These are phyloP conservation scores for Clarias laeviceps DNA, from an alignment of 2,797 vertebrate genomes.

Conservation along the genomic window DNA sequence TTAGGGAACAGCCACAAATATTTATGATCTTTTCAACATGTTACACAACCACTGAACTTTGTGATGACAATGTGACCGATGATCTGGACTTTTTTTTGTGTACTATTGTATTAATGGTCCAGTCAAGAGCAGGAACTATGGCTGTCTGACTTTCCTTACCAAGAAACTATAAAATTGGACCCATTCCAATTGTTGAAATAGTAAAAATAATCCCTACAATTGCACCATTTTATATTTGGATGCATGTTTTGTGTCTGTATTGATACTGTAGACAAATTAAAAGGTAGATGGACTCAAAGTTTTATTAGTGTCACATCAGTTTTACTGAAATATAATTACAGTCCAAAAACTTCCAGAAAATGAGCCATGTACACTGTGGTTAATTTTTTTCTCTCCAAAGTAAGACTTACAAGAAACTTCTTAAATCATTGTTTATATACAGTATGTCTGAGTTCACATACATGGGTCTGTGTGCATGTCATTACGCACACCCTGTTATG, in stretches of 20 bases:
- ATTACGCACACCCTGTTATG: constrained; percentile 41
- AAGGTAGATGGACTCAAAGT: background rate
- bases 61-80: background rate
- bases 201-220: background rate
- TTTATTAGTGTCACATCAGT: too few species aligned
- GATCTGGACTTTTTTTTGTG: background rate
- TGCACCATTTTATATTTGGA: background rate
- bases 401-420: constrained; percentile 21
- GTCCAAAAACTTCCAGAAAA: constrained; percentile 14
- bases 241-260: constrained; percentile 1
- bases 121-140: background rate
- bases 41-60: background rate
- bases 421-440: constrained; percentile 37
- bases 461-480: constrained; percentile 20
- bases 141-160: background rate
- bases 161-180: background rate
- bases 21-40: constrained; percentile 28
- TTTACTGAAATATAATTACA: constrained; percentile 21
- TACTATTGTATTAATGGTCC: background rate
- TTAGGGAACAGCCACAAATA: constrained; percentile 27
- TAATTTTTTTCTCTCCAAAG: constrained; percentile 23
- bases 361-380: background rate
- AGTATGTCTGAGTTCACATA: constrained; percentile 24
- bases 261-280: background rate
- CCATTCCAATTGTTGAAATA: background rate